Conservation (phyloP, 2,797 vertebrate genomes). For the Oreochromis grahami region DNA sequence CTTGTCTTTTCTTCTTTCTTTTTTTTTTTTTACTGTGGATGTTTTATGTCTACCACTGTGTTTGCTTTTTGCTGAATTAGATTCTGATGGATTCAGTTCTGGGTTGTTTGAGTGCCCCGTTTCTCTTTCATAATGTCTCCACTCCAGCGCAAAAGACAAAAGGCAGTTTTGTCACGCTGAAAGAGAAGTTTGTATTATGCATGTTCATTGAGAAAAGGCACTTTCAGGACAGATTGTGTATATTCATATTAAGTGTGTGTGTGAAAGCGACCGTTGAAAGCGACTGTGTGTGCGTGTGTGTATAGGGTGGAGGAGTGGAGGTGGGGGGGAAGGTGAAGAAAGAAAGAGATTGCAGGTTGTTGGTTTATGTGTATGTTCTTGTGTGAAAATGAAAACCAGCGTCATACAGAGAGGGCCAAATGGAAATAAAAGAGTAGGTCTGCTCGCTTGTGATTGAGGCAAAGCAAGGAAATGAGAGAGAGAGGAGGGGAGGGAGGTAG, state of each 20-base stretch:
- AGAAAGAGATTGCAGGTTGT: neutral
- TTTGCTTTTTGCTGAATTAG: neutral
- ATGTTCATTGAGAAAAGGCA: neutral
- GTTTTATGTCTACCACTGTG: neutral
- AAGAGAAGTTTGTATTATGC: neutral
- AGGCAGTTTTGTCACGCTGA: neutral
- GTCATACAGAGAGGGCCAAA: slow-evolving; percentile 24
- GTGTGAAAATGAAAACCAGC: slow-evolving; percentile 2
- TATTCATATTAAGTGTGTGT: neutral
- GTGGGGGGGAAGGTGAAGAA: neutral
- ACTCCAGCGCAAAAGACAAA: neutral
- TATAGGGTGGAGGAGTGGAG: neutral
- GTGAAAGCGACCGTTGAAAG: neutral
- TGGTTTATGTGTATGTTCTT: neutral
- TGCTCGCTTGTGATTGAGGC: slow-evolving; percentile 46
- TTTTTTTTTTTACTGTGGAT: neutral
- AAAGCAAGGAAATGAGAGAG: neutral
- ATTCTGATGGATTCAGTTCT: neutral
- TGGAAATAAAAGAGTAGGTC: slow-evolving; percentile 50
- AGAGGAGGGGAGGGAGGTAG: neutral
- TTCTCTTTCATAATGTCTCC: neutral
- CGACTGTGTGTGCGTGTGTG: neutral
- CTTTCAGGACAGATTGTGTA: neutral
- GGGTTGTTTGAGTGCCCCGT: neutral
- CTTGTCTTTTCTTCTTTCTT: neutral